Base-by-base conservation (phyloP, 2,797 vertebrate genomes). In the Trachurus trachurus region DNA sequence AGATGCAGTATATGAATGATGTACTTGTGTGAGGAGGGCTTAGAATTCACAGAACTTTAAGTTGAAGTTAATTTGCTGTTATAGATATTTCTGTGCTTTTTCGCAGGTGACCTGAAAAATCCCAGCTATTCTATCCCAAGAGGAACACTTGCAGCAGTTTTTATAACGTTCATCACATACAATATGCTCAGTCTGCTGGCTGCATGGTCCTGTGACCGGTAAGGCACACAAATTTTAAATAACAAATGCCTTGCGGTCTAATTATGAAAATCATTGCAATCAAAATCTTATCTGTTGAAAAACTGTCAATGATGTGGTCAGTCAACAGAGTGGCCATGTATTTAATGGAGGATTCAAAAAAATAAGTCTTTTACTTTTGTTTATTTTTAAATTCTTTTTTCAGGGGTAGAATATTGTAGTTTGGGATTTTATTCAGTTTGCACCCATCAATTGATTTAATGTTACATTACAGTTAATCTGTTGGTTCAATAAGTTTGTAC, bases 81-180 rank as follows among this genome's bases (percentile, higher is more conserved):
- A 26, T 26, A 26, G 26, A 26, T 26, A 26, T 26, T 26, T 26
- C 26, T 26, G 26, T 26, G 26, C 26, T 26, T 74, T 82, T n/a
- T 64, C n/a, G 8, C 26, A 97, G 96, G 96, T 8, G 96, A 97
- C 70, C 85, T 97, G 80, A 96, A 95, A 88, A 95, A 96, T 68
- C 95, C 96, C 12, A 95, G 96, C 77, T 93, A 93, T 66, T 95
- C 96, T 8, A 97, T 97, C 71, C 96, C 96, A 1, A 92, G 94
- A 86, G 96, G 96, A 62, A 96, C 95, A 0, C 93, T 96, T 19
- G 78, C 94, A 0, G 96, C 95, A 0, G 95, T 97, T 1, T 39
- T 95, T 39, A 95, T 89, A 71, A 96, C 96, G 6, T 96, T 96
- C 74, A 91, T 95, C 65, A 91, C 95, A 40, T 97, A 97, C 74